Percentiles rank a stretch among this genome's conserved stretches.
Conservation (phyloP, 1,140 invertebrate genomes). For the Neodiprion fabricii region DNA sequence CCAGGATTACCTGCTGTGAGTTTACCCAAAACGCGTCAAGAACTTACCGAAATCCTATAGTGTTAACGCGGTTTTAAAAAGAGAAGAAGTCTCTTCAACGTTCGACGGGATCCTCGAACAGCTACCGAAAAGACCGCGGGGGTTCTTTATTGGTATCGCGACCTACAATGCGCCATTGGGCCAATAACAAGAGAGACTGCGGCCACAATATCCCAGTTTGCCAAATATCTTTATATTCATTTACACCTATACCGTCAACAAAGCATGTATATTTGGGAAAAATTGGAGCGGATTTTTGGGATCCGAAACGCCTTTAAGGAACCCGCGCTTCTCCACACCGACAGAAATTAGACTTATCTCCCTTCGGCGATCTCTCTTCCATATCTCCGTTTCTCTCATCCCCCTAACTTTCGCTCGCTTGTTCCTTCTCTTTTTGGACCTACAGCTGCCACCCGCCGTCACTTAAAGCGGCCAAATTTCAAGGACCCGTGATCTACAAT, state of each 20-base stretch:
- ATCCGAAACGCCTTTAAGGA: constrained; percentile 27
- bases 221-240: not conserved
- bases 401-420: not conserved
- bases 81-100: not conserved
- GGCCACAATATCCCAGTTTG: not conserved
- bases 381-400: constrained; percentile 18
- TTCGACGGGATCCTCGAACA: not conserved
- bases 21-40: constrained; percentile 47
- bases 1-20: constrained; percentile 37
- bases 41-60: constrained; percentile 27
- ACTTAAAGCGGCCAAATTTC: not conserved
- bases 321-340: constrained; percentile 24
- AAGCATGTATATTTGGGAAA: constrained; percentile 32
- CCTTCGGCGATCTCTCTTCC: not conserved
- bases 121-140: not conserved
- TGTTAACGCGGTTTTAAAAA: constrained; percentile 25
- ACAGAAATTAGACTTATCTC: constrained; percentile 52
- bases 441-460: not conserved
- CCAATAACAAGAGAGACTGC: no score
- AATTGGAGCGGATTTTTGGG: constrained; percentile 48
- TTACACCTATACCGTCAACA: constrained; percentile 18
- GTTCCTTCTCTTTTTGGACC: constrained; percentile 1
- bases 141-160: not conserved
- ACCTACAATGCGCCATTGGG: not conserved
- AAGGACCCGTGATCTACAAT: no score